Evolutionary conservation across 2,888 invertebrate species (phyloP).

Genomic region (Chalcis sispes): DNA sequence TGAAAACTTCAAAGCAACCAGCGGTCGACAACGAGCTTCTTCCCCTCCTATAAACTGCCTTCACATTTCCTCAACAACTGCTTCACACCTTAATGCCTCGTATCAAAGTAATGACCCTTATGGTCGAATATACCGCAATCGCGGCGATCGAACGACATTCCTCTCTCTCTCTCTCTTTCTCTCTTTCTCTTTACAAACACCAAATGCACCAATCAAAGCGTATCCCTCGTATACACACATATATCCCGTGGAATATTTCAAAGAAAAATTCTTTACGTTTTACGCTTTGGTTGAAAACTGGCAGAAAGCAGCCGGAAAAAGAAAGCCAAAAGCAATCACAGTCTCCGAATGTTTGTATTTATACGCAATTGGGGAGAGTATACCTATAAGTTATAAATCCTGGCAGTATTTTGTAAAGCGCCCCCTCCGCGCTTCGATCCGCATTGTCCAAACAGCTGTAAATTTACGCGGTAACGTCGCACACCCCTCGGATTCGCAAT

Average conservation of each 20-base stretch:
- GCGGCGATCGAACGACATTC: background rate
- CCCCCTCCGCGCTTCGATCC: background rate
- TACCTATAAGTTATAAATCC: slow-evolving; percentile 32
- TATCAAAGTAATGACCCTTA: slow-evolving; percentile 1
- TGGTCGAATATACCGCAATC: background rate
- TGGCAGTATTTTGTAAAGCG: slow-evolving; percentile 34
- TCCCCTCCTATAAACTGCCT: background rate
- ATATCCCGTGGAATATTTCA: background rate
- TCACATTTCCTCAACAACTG: slow-evolving; percentile 11
- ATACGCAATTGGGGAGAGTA: too few species aligned
- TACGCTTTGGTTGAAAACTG: too few species aligned
- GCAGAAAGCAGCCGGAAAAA: background rate
- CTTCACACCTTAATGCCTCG: slow-evolving; percentile 28
- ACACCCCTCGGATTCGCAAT: background rate
- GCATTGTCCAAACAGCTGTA: slow-evolving; percentile 49
- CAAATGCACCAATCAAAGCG: slow-evolving; percentile 2
- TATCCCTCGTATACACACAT: background rate
- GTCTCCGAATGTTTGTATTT: slow-evolving; percentile 20
- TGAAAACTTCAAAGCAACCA: slow-evolving; percentile 4
- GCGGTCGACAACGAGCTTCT: background rate
- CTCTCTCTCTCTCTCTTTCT: too few species aligned
- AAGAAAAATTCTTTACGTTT: background rate
- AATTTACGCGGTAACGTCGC: background rate
- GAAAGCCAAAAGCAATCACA: background rate
- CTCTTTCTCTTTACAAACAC: too few species aligned